phyloP scores from a whole-genome alignment of 2,888 invertebrate species.

The Caenorhabditis macrosperma region DNA sequence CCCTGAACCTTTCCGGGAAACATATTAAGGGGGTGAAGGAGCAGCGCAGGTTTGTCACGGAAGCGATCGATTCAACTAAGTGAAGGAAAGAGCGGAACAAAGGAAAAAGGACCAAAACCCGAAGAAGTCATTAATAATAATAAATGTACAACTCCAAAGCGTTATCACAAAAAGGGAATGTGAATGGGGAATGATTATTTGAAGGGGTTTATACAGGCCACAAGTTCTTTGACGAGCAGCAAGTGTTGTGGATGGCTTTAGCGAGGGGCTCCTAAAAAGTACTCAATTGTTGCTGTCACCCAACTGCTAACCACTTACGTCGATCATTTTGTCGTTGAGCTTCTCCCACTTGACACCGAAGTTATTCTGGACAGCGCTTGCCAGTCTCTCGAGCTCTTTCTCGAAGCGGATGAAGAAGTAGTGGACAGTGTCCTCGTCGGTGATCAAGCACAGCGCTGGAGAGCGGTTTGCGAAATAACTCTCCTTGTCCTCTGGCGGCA shows the following conservation, averaged over 20 bases:
- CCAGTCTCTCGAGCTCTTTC: slow-evolving; percentile 28
- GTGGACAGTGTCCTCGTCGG: slow-evolving; percentile 6
- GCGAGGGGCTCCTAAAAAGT: slow-evolving; percentile 13
- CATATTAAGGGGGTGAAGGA: no score
- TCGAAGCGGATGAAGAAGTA: slow-evolving; percentile 45
- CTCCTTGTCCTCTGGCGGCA: slow-evolving; percentile 15
- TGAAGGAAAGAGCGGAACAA: no score
- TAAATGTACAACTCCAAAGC: no score
- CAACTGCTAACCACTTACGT: neutral
- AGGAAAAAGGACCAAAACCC: no score
- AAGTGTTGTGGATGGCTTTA: slow-evolving; percentile 30
- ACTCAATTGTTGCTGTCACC: neutral
- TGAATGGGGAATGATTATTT: neutral
- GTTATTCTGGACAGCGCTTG: neutral
- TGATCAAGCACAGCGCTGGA: slow-evolving; percentile 21
- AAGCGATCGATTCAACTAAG: no score
- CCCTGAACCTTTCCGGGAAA: no score
- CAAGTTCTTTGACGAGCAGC: slow-evolving; percentile 16
- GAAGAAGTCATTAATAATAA: no score
- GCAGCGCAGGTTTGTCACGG: no score
- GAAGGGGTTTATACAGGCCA: slow-evolving; percentile 20
- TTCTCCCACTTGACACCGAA: neutral
- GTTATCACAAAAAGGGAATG: no score
- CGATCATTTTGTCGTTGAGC: neutral
- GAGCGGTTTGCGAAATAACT: slow-evolving; percentile 7